Evolutionary conservation across 2,888 invertebrate species (phyloP).

Genomic region (Pseudoips prasinana): DNA sequence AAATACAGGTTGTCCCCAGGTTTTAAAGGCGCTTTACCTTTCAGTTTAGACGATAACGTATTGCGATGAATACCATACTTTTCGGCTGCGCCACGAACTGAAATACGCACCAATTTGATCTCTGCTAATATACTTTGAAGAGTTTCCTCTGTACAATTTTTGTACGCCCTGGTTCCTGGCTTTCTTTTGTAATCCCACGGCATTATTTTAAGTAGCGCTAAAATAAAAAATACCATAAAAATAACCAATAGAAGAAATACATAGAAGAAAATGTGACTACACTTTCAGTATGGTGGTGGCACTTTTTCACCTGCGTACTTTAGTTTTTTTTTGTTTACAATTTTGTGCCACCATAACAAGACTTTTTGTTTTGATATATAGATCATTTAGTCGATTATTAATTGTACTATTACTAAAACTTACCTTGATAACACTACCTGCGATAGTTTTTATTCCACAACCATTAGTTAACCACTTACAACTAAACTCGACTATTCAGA

Average conservation of each 20-base stretch:
- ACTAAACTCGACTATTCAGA: constrained; percentile 3
- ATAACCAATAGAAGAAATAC: no score
- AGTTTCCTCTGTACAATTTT: constrained; percentile 7
- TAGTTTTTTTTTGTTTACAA: constrained; percentile 1
- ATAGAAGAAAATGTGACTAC: constrained; percentile 1
- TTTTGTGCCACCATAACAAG: constrained; percentile 1
- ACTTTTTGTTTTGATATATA: constrained; percentile 1
- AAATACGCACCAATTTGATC: constrained; percentile 3
- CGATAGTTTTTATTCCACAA: constrained; percentile 4
- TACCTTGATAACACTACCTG: constrained; percentile 4
- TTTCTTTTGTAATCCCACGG: constrained; percentile 2
- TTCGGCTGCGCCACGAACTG: constrained; percentile 6
- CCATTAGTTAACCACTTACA: constrained; percentile 3
- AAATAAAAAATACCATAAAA: no score
- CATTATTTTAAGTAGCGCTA: constrained; percentile 2
- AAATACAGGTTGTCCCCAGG: constrained; percentile 7
- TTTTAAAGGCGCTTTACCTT: constrained; percentile 6
- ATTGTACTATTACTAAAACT: constrained; percentile 2
- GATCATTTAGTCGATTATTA: constrained; percentile 1
- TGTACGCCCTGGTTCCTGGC: constrained; percentile 3
- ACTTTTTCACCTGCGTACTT: constrained; percentile 3
- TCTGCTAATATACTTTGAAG: constrained; percentile 4
- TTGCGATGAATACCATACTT: constrained; percentile 7
- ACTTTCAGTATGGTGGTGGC: constrained; percentile 1
- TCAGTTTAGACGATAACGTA: constrained; percentile 6